phyloP scores from a whole-genome alignment of 2,113 vertebrate genomes.

The Tursiops truncatus region DNA sequence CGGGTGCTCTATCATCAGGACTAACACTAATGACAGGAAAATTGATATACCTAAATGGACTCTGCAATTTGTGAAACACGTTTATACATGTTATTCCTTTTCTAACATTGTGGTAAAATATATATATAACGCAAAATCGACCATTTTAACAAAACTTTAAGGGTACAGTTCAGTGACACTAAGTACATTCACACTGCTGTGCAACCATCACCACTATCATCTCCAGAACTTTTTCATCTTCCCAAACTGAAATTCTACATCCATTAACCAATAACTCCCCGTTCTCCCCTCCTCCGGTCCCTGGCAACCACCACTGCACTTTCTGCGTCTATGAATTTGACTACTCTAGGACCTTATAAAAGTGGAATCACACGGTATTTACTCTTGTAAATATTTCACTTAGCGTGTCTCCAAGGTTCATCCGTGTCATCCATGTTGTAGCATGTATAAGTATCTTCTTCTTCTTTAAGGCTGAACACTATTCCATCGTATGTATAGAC shows the following conservation, averaged over 20 bases:
- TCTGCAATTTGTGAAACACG: neutral
- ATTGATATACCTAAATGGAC: neutral
- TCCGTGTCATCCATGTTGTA: neutral
- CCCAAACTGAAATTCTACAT: neutral
- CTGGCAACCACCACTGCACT: neutral
- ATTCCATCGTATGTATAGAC: neutral
- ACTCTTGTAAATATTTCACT: neutral
- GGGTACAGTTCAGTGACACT: neutral
- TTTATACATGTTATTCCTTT: neutral
- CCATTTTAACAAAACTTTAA: neutral
- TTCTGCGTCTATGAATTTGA: neutral
- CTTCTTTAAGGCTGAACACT: neutral
- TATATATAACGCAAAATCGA: neutral
- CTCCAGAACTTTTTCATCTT: neutral
- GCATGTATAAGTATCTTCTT: neutral
- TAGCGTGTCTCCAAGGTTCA: neutral
- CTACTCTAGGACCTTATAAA: neutral
- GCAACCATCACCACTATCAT: no score
- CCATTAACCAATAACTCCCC: neutral
- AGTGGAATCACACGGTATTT: neutral
- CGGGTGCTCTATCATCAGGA: neutral
- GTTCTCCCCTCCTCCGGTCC: neutral
- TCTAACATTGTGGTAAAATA: neutral
- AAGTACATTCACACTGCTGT: neutral
- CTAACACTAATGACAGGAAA: neutral